Base-by-base conservation (phyloP, 2,797 vertebrate genomes). In the Allobates femoralis region DNA sequence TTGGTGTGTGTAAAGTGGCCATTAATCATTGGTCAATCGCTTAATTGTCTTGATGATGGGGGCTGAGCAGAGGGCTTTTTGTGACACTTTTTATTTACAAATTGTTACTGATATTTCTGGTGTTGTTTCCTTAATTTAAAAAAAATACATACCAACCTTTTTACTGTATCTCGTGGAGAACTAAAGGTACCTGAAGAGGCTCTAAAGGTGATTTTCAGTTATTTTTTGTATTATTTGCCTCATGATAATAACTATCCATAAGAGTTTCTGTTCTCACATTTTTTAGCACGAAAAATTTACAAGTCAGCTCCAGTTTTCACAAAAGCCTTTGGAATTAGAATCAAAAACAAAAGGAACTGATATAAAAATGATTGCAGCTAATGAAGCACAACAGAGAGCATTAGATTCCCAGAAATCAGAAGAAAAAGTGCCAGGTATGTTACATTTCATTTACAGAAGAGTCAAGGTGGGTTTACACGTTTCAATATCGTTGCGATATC, bases 151-250 rank as follows among this genome's bases (percentile, higher is more conserved):
- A 98, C 96, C 92, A 99, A 99, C 94, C 95, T 99, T 91, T 99
- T 99, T 92, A 99, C 97, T 88, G 98, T 99, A 75, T 97, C 97
- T 51, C 95, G 96, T 89, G 98, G 97, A 88, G 97, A 99, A 91
- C 96, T 99, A 91, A 97, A 96, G 53, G 98, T 99, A 28, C 98
- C 98, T 11, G 98, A 99, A 92, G 98, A 99, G 93, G 98, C 98
- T 85, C 95, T 99, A 87, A 99, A 99, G 96, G 98, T 98, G 95
- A 93, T 88, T 56, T 11, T 53, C 14, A 66, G 46, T 75, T 76
- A 21, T 58, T 32, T 32, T 66, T 32, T 19, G 30, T 0, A 6
- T 41, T 71, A 14, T 34, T 16, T 12, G 12, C 16, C 66, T 32
- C 32, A 69, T 37, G 18, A 37, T 3, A 10, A 37, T 62, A 11